Percentiles rank a stretch among this genome's conserved stretches.
These are phyloP conservation scores for Electrophaes corylata DNA, from an alignment of 2,888 invertebrate species.

Conservation along the genomic window DNA sequence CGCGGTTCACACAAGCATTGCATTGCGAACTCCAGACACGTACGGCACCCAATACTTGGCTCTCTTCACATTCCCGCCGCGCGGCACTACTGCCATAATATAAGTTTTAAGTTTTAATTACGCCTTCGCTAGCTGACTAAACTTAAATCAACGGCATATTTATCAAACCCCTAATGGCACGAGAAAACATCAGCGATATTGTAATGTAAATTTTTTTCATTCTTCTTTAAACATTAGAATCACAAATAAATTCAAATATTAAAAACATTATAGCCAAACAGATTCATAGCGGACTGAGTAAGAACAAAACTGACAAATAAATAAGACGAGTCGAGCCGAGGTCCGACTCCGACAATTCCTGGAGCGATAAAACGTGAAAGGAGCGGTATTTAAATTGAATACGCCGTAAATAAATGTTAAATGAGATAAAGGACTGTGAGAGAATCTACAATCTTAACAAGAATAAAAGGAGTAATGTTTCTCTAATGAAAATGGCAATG, in stretches of 20 bases:
- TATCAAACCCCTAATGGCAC: constrained; percentile 47
- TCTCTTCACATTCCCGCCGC: constrained; percentile 66
- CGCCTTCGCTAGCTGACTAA: constrained; percentile 59
- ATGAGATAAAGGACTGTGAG: constrained; percentile 79
- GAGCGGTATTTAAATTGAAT: constrained; percentile 80
- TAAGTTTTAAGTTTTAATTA: constrained; percentile 81
- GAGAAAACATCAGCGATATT: constrained; percentile 42
- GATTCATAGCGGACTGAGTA: constrained; percentile 56
- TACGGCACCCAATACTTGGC: constrained; percentile 79
- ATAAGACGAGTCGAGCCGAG: constrained; percentile 66
- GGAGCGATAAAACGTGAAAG: constrained; percentile 74
- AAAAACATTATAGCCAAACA: constrained; percentile 39
- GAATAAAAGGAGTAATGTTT: constrained; percentile 77
- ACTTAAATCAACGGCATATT: constrained; percentile 45
- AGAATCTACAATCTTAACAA: constrained; percentile 76
- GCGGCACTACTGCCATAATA: constrained; percentile 64
- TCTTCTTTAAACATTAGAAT: constrained; percentile 43
- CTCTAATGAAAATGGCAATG: constrained; percentile 67
- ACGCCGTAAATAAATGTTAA: constrained; percentile 80
- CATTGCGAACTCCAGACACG: constrained; percentile 72
- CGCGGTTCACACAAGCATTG: constrained; percentile 45
- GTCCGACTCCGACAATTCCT: constrained; percentile 69
- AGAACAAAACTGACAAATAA: constrained; percentile 72
- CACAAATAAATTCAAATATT: no score
- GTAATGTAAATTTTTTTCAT: constrained; percentile 49